These are phyloP conservation scores for Coelinius sp. DNA, from an alignment of 2,888 invertebrate genomes.

Conservation along the genomic window DNA sequence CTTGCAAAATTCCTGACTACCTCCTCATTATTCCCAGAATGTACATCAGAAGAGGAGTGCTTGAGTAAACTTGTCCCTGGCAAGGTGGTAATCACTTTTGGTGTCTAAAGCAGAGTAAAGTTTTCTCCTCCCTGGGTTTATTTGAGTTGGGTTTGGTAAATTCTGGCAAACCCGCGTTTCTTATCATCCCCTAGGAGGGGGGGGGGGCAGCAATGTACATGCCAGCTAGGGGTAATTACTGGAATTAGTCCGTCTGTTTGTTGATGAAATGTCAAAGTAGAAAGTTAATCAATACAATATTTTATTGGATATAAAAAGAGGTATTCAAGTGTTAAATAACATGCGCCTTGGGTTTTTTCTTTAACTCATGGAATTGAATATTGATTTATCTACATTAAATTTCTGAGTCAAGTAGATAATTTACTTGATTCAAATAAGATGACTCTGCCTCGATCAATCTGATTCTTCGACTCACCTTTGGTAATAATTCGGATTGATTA, in stretches of 20 bases:
- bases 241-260: neutral
- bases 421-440: no score
- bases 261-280: neutral
- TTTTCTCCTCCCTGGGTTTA: neutral
- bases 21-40: neutral
- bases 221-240: neutral
- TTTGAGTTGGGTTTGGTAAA: neutral
- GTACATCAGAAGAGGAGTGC: constrained; percentile 2
- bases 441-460: no score
- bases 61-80: neutral
- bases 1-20: neutral
- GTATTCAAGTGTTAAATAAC: no score
- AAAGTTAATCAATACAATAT: no score
- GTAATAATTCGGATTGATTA: no score
- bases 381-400: no score
- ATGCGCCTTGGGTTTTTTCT: no score
- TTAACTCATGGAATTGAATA: no score
- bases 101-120: neutral
- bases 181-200: no score
- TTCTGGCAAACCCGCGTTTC: neutral
- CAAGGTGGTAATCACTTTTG: constrained; percentile 10
- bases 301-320: no score
- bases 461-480: no score
- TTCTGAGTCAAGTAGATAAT: no score
- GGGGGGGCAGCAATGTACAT: neutral